These are phyloP conservation scores for Stichodactyla mertensii DNA, from an alignment of 64 coral and sea anemone genomes.

Conservation along the genomic window DNA sequence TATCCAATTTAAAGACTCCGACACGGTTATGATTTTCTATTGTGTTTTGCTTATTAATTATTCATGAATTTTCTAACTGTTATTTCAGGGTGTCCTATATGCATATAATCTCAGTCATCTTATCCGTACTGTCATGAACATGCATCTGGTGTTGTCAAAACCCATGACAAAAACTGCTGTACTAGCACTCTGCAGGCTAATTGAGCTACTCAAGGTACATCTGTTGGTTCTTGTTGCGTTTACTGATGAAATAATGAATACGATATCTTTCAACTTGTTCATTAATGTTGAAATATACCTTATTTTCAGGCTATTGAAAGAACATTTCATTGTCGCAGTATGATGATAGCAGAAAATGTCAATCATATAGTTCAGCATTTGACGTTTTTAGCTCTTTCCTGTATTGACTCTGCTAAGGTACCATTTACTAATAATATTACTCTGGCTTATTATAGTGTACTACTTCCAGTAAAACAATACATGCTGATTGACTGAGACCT, in stretches of 20 bases:
- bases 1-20: no score
- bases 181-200: constrained; percentile 75
- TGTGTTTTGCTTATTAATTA: no score
- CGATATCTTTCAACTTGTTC: not conserved
- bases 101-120: constrained; percentile 88
- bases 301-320: constrained; percentile 82
- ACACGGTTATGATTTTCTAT: no score
- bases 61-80: no score
- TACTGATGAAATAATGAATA: not conserved
- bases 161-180: constrained; percentile 96
- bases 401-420: constrained; percentile 90
- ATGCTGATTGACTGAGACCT: no score
- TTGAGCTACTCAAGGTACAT: constrained; percentile 82
- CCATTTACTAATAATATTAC: not conserved
- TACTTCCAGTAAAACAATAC: no score
- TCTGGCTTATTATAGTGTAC: no score
- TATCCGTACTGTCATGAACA: constrained; percentile 90
- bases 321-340: constrained; percentile 96
- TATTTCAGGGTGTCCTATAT: constrained; percentile 60
- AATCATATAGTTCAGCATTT: constrained; percentile 96
- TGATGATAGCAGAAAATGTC: constrained; percentile 91
- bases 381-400: constrained; percentile 75
- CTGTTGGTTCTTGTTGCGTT: not conserved
- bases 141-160: constrained; percentile 87
- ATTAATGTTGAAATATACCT: not conserved